A percentile compares a stretch with the other conserved stretches of the same genome.
These are phyloP conservation scores for Neoseiulus cucumeris DNA, from an alignment of 1,140 invertebrate genomes.

Conservation along the genomic window DNA sequence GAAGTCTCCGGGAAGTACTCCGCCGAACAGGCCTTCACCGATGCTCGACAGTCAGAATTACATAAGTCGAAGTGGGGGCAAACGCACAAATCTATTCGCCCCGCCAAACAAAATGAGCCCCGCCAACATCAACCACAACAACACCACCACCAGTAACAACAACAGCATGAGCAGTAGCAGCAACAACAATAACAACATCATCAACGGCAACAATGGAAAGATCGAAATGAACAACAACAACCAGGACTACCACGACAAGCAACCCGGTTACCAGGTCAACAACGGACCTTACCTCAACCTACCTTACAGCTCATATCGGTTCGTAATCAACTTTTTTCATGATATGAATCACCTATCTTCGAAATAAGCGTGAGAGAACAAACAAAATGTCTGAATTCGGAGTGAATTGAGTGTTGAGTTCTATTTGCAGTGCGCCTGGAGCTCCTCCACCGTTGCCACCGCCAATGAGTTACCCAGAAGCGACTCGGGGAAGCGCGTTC, in stretches of 20 bases:
- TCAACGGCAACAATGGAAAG: constrained; percentile 30
- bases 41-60: constrained; percentile 2
- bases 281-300: constrained; percentile 20
- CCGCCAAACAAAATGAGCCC: neutral
- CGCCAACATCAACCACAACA: constrained; percentile 4
- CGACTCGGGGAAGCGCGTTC: constrained; percentile 79
- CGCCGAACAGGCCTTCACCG: neutral
- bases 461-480: constrained; percentile 30
- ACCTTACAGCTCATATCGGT: constrained; percentile 16
- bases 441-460: neutral
- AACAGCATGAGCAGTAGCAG: neutral
- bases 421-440: neutral
- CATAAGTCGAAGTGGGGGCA: neutral
- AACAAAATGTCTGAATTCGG: too few species aligned
- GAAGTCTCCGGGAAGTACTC: neutral
- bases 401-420: too few species aligned
- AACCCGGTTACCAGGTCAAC: constrained; percentile 6
- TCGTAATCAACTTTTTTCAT: neutral
- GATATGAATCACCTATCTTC: neutral
- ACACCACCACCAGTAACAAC: constrained; percentile 12
- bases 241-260: constrained; percentile 14
- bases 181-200: constrained; percentile 13
- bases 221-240: constrained; percentile 27
- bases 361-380: too few species aligned
- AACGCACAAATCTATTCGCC: neutral